Percentiles rank a stretch among this genome's conserved stretches.
Evolutionary conservation across 2,797 vertebrate species (phyloP).

Genomic region (Echiichthys vipera): DNA sequence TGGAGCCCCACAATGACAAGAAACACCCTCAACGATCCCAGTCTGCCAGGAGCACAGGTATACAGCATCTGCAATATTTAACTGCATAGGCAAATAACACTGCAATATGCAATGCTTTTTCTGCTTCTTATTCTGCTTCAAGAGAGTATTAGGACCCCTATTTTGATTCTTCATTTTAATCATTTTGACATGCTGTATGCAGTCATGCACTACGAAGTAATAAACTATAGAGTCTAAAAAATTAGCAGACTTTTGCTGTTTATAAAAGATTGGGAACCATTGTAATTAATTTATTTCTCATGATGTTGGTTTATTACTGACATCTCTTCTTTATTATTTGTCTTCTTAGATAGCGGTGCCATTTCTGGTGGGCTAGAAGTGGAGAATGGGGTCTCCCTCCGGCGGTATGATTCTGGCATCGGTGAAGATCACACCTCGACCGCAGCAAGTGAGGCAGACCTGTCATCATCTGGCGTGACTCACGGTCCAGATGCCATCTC

Average conservation of each 20-base stretch:
- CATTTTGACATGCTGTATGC: neutral
- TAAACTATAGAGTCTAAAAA: neutral
- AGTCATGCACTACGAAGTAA: neutral
- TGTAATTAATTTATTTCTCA: neutral
- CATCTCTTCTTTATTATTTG: neutral
- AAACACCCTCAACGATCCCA: slow-evolving; percentile 79
- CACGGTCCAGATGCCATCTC: slow-evolving; percentile 93
- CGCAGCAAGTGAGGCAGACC: slow-evolving; percentile 56
- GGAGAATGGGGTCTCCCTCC: slow-evolving; percentile 81
- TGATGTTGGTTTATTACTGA: neutral
- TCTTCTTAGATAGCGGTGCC: slow-evolving; percentile 57
- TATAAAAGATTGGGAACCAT: neutral
- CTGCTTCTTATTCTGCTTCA: too few relatives aligned
- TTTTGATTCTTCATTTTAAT: neutral
- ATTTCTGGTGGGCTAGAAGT: slow-evolving; percentile 76
- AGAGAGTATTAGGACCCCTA: neutral
- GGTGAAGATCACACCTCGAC: slow-evolving; percentile 86
- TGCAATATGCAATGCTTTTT: neutral
- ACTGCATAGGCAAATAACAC: neutral
- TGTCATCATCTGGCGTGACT: slow-evolving; percentile 67
- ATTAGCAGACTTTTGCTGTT: too few relatives aligned
- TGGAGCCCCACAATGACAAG: slow-evolving; percentile 95
- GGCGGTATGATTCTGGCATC: slow-evolving; percentile 88
- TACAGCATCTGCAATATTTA: slow-evolving; percentile 2
- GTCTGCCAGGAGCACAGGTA: slow-evolving; percentile 85